phyloP scores from a whole-genome alignment of 2,113 vertebrate species.

The Euleptes europaea region DNA sequence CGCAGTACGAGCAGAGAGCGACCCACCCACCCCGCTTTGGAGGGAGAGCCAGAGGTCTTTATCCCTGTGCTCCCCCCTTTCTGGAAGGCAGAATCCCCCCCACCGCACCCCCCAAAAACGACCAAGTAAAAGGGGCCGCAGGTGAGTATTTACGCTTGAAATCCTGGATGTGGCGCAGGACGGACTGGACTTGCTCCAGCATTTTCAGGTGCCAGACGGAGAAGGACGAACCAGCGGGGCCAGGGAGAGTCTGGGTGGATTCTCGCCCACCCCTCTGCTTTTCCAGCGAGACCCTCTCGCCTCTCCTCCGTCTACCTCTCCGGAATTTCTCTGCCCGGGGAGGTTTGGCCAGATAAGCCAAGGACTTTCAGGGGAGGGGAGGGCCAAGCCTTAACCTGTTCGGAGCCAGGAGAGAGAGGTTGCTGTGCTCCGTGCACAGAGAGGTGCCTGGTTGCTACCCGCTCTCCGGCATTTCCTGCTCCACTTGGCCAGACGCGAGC shows the following conservation, averaged over 20 bases:
- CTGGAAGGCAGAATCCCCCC: neutral
- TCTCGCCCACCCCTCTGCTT: neutral
- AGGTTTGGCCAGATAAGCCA: conserved; percentile 16
- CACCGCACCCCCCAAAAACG: neutral
- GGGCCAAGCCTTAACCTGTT: conserved; percentile 21
- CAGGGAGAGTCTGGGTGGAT: neutral
- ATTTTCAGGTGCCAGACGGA: neutral
- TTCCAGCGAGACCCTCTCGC: neutral
- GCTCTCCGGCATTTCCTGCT: neutral
- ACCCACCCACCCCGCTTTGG: neutral
- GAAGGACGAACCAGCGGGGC: too few relatives aligned
- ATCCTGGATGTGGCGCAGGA: conserved; percentile 29
- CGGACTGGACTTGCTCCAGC: conserved; percentile 23
- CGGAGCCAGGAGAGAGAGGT: conserved; percentile 10
- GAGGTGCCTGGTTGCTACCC: neutral
- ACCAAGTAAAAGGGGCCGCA: neutral
- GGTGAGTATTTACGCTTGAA: conserved; percentile 25
- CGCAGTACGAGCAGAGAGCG: too few relatives aligned
- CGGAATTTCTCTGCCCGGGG: neutral
- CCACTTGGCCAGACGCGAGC: neutral
- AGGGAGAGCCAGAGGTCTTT: neutral
- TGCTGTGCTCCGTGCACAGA: neutral
- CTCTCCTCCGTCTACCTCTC: neutral
- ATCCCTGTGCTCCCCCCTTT: neutral
- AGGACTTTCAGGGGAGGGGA: conserved; percentile 20